phyloP scores from a whole-genome alignment of 2,888 invertebrate genomes.

The Steinernema carpocapsae region DNA sequence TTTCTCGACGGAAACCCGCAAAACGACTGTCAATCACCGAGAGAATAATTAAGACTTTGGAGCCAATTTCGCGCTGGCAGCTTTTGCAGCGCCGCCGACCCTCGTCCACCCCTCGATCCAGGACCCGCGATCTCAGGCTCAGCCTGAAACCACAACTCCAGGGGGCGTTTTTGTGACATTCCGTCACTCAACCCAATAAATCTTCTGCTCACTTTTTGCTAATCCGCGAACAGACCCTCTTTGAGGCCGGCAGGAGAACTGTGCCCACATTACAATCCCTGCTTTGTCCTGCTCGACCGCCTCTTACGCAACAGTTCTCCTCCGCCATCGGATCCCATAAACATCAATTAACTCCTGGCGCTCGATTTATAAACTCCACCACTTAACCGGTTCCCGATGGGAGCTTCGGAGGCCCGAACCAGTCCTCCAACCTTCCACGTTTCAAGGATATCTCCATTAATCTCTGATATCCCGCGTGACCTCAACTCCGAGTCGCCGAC shows the following conservation, averaged over 20 bases:
- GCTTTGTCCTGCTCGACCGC: neutral
- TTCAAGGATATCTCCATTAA: conserved; percentile 24
- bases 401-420: conserved; percentile 2
- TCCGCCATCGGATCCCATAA: conserved; percentile 9
- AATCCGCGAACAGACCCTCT: conserved; percentile 10
- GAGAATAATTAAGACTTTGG: neutral
- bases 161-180: conserved; percentile 13
- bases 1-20: conserved; percentile 5
- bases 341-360: conserved; percentile 24
- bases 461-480: conserved; percentile 1
- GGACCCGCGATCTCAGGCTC: too few species aligned
- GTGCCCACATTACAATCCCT: conserved; percentile 7
- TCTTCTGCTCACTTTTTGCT: conserved; percentile 23
- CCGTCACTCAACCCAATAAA: neutral
- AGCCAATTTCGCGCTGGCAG: neutral
- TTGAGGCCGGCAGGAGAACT: too few species aligned
- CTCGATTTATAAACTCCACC: conserved; percentile 34
- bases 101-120: too few species aligned
- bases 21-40: neutral
- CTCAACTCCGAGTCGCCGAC: neutral
- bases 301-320: conserved; percentile 28
- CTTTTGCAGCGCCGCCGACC: neutral
- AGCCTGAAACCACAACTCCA: too few species aligned
- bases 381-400: conserved; percentile 24
- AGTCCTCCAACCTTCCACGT: conserved; percentile 1